A percentile compares a stretch with the other conserved stretches of the same genome.
Evolutionary conservation across 2,797 vertebrate genomes (phyloP).

Genomic region (Melanotaenia maccullochi): DNA sequence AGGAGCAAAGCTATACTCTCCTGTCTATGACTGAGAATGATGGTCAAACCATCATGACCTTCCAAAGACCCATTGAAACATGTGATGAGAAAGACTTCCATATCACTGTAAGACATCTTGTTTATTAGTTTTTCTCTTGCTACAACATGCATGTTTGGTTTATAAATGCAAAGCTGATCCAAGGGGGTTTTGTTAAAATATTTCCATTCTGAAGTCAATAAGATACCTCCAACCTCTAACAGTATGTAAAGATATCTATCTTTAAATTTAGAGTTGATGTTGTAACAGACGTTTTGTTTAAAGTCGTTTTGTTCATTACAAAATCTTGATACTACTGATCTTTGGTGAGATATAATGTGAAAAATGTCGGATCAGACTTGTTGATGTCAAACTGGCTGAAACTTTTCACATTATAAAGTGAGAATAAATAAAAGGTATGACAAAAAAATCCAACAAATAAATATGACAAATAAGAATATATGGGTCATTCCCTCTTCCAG

Average conservation of each 20-base stretch:
- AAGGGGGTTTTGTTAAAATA: background rate
- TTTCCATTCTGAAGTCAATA: too few species aligned
- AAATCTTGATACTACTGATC: background rate
- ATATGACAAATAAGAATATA: too few species aligned
- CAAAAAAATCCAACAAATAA: too few species aligned
- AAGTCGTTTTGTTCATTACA: background rate
- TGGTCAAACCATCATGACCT: constrained; percentile 79
- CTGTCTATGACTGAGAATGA: constrained; percentile 75
- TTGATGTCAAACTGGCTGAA: constrained; percentile 1
- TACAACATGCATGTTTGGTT: background rate
- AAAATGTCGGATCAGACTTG: background rate
- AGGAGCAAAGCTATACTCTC: constrained; percentile 82
- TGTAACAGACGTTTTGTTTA: background rate
- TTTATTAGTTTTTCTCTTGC: background rate
- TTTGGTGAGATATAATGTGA: background rate
- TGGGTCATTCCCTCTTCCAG: background rate
- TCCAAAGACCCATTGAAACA: constrained; percentile 70
- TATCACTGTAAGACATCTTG: constrained; percentile 78
- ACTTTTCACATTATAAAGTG: background rate
- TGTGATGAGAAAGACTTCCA: constrained; percentile 81
- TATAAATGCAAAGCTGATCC: background rate
- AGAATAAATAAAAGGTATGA: background rate
- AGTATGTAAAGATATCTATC: background rate
- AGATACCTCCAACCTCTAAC: background rate
- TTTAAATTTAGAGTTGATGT: background rate